Evolutionary conservation across 2,113 vertebrate genomes (phyloP).

Genomic region (Aptenodytes forsteri): DNA sequence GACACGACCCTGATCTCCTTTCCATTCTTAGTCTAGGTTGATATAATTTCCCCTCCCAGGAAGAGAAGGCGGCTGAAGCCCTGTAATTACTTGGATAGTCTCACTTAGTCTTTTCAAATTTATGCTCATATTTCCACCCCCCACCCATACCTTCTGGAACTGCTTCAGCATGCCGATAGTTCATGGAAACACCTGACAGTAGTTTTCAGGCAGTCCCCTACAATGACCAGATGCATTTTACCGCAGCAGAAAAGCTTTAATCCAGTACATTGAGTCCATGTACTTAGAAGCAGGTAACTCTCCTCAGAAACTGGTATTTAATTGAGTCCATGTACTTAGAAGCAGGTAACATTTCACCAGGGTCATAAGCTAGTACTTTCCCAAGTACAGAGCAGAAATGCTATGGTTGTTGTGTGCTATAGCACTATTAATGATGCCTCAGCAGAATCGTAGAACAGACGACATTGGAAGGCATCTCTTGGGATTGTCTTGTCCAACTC

Average conservation of each 20-base stretch:
- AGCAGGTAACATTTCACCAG: not conserved
- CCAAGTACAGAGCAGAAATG: not conserved
- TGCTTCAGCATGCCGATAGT: not conserved
- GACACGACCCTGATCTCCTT: not conserved
- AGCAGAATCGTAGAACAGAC: not conserved
- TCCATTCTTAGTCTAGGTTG: not conserved
- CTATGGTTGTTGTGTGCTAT: not conserved
- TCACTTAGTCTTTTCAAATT: not conserved
- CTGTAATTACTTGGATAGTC: not conserved
- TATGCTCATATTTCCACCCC: not conserved
- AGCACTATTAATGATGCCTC: not conserved
- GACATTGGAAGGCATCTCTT: not conserved
- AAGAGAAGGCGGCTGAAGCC: not conserved
- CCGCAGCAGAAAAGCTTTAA: not conserved
- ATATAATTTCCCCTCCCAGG: not conserved
- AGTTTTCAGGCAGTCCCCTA: not conserved
- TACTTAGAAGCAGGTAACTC: not conserved
- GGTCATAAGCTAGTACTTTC: not conserved
- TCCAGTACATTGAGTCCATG: not conserved
- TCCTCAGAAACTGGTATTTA: not conserved
- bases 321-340: not conserved
- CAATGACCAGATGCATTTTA: not conserved
- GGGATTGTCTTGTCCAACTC: rapidly evolving
- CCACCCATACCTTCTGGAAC: not conserved
- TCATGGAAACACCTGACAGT: not conserved